These are phyloP conservation scores for Nettapus auritus DNA, from an alignment of 2,113 vertebrate genomes.

Conservation along the genomic window DNA sequence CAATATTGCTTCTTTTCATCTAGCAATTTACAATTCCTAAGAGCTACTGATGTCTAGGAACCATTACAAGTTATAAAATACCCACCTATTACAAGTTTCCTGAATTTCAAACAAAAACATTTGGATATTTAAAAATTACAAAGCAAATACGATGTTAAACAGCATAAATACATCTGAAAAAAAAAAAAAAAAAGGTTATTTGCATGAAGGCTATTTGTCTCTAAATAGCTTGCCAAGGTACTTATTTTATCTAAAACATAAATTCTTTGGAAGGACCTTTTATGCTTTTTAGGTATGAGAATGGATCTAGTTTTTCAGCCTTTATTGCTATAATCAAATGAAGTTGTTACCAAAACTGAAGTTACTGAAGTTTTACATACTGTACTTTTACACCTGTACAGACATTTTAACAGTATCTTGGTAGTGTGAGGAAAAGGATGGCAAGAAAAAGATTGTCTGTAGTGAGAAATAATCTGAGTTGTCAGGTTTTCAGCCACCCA, in stretches of 20 bases:
- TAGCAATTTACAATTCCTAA: neutral
- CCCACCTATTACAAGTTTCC: neutral
- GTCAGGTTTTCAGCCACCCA: neutral
- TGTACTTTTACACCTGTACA: neutral
- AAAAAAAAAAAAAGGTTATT: neutral
- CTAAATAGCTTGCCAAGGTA: neutral
- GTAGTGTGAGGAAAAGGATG: neutral
- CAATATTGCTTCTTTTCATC: constrained; percentile 9
- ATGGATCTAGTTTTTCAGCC: neutral
- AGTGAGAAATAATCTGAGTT: neutral
- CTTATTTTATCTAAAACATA: neutral
- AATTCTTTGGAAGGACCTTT: neutral
- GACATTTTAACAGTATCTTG: neutral
- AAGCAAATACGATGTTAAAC: neutral
- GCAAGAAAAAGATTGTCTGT: neutral
- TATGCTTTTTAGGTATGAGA: neutral
- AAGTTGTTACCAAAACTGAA: neutral
- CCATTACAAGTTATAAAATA: neutral
- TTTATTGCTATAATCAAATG: neutral
- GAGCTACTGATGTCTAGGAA: neutral
- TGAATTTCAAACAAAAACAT: neutral
- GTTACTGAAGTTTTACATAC: neutral
- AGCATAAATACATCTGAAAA: neutral
- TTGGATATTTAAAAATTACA: neutral
- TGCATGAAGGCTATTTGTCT: neutral